phyloP scores from a whole-genome alignment of 2,797 vertebrate species.

The Prionace glauca region DNA sequence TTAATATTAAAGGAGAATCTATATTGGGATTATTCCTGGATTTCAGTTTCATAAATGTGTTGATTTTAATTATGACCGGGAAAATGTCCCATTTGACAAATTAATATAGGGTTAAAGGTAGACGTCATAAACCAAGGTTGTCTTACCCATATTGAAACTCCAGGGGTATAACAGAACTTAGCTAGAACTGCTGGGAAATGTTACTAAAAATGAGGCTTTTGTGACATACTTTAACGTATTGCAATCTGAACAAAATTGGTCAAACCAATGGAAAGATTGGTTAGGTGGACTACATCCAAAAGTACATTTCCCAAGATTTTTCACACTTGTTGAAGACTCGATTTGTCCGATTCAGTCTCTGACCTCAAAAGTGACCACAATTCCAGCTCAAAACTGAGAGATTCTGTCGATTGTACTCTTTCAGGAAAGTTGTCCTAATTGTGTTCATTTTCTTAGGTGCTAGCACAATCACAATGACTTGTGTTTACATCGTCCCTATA shows the following conservation, averaged over 20 bases:
- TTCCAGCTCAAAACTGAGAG: neutral
- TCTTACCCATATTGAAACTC: neutral
- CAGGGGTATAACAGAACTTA: neutral
- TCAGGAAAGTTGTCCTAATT: neutral
- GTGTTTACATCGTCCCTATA: neutral
- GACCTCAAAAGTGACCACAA: neutral
- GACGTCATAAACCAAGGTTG: neutral
- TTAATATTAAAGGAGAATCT: slow-evolving; percentile 1
- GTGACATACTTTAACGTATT: neutral
- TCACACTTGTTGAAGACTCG: neutral
- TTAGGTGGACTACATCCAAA: neutral
- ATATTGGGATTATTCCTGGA: neutral
- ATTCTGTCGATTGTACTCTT: neutral
- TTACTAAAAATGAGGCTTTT: neutral
- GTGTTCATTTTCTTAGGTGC: neutral
- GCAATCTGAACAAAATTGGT: neutral
- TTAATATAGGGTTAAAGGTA: neutral
- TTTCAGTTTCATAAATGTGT: neutral
- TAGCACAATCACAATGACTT: neutral
- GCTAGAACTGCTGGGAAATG: neutral
- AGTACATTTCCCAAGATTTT: neutral
- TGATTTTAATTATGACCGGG: neutral
- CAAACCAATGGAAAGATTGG: neutral
- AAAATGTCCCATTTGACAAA: neutral
- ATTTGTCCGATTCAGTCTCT: neutral